These are phyloP conservation scores for Nyctibius bracteatus DNA, from an alignment of 2,113 vertebrate genomes.

Conservation along the genomic window DNA sequence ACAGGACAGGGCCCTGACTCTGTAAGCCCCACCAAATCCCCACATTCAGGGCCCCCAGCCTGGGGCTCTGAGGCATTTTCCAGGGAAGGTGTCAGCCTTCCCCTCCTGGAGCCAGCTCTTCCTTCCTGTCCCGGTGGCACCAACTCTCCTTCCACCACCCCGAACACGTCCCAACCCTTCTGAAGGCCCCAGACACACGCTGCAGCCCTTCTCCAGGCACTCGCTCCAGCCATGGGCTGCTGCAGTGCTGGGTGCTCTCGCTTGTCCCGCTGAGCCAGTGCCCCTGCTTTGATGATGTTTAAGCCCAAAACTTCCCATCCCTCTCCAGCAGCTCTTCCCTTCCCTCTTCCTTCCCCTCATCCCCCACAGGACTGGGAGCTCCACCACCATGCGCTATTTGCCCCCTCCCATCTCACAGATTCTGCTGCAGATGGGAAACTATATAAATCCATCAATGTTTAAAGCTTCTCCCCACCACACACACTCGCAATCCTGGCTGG, in stretches of 20 bases:
- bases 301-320: background rate
- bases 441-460: background rate
- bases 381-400: background rate
- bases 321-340: background rate
- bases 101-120: background rate
- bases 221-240: accelerated
- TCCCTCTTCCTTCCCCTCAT: background rate
- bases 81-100: background rate
- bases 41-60: background rate
- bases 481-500: accelerated
- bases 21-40: background rate
- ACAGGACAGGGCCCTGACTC: background rate
- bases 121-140: background rate
- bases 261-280: background rate
- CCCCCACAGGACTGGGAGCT: background rate
- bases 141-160: background rate
- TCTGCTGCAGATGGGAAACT: background rate
- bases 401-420: background rate
- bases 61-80: background rate
- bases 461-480: background rate
- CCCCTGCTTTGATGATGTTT: background rate
- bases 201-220: background rate
- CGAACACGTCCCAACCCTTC: accelerated
- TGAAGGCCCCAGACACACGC: background rate
- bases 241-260: background rate